Conservation (phyloP, 2,113 vertebrate species). For the Verasper variegatus region DNA sequence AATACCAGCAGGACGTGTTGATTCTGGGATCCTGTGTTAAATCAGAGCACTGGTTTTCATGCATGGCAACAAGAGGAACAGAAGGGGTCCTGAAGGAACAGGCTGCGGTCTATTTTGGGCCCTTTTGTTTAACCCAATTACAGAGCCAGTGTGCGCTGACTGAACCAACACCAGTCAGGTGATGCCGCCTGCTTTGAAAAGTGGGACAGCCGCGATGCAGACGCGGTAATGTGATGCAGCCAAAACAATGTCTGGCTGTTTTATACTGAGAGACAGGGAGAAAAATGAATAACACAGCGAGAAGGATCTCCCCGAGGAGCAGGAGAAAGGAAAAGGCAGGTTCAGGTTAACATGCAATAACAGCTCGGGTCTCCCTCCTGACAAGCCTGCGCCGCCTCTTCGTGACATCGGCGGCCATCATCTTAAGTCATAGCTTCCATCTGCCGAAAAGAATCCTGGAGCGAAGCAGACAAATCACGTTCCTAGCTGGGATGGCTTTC, state of each 20-base stretch:
- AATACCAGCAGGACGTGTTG: slow-evolving; percentile 55
- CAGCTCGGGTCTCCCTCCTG: slow-evolving; percentile 15
- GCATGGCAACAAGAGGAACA: slow-evolving; percentile 42
- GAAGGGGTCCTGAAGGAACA: slow-evolving; percentile 45
- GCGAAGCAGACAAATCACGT: slow-evolving; percentile 41
- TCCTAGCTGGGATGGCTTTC: slow-evolving; percentile 18
- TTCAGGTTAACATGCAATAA: slow-evolving; percentile 32
- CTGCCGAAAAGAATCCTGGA: slow-evolving; percentile 38
- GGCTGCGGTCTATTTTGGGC: slow-evolving; percentile 69
- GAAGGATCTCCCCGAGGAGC: neutral
- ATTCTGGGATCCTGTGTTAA: slow-evolving; percentile 56
- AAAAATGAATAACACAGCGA: slow-evolving; percentile 18
- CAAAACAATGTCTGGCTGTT: slow-evolving; percentile 24
- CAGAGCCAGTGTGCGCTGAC: slow-evolving; percentile 33
- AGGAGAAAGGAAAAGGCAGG: slow-evolving; percentile 9
- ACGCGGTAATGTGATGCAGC: slow-evolving; percentile 42
- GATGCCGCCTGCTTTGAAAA: slow-evolving; percentile 51
- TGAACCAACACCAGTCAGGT: slow-evolving; percentile 54
- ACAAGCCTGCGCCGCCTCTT: slow-evolving; percentile 22
- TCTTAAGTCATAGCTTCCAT: slow-evolving; percentile 23
- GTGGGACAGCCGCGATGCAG: slow-evolving; percentile 42
- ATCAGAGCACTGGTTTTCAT: slow-evolving; percentile 46
- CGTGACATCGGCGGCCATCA: slow-evolving; percentile 43
- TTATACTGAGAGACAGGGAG: slow-evolving; percentile 7
- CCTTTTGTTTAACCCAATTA: slow-evolving; percentile 77